Conservation (phyloP, 2,113 vertebrate genomes). For the Pangasianodon gigas region DNA sequence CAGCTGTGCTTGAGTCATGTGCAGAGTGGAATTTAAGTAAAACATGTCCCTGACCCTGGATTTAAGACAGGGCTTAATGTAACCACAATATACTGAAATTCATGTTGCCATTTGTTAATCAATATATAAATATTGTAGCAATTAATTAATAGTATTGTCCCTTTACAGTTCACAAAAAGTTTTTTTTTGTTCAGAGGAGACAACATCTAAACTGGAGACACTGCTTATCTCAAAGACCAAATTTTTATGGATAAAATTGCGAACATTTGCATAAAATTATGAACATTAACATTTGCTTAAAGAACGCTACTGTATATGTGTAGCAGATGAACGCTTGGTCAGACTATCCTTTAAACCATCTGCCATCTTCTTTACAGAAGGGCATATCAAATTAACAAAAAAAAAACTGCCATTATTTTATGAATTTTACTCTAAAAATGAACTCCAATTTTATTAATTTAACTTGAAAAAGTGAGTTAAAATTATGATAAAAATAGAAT, state of each 20-base stretch:
- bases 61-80: neutral
- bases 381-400: neutral
- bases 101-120: neutral
- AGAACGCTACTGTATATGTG: neutral
- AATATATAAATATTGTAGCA: neutral
- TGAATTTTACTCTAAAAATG: neutral
- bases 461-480: neutral
- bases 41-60: neutral
- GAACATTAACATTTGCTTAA: neutral
- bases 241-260: neutral
- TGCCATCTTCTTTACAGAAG: neutral
- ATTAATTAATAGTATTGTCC: neutral
- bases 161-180: neutral
- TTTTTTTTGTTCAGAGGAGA: neutral
- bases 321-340: neutral
- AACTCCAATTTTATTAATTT: no score
- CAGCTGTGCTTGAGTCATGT: neutral
- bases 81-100: neutral
- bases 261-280: neutral
- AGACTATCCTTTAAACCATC: neutral
- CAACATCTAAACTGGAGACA: neutral
- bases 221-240: neutral
- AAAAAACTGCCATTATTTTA: neutral
- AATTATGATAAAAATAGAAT: neutral
- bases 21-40: neutral